Evolutionary conservation across 2,797 vertebrate genomes (phyloP).

Genomic region (Halcyon smyrnensis): DNA sequence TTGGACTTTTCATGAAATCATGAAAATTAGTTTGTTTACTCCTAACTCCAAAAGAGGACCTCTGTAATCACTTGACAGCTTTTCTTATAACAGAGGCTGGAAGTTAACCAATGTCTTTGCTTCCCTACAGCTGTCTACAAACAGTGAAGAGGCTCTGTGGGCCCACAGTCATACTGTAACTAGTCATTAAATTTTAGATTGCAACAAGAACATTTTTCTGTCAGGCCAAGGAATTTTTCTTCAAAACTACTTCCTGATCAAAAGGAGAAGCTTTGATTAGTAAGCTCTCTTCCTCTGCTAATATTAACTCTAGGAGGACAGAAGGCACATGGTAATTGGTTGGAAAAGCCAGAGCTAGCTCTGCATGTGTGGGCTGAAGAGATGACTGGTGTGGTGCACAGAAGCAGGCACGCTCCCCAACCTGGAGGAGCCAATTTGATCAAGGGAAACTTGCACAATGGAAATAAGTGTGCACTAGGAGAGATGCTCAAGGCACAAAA

Average conservation of each 20-base stretch:
- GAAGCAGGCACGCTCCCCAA: rapidly evolving
- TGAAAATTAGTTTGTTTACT: not conserved
- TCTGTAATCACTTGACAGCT: not conserved
- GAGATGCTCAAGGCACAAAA: not conserved
- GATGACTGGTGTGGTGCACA: rapidly evolving
- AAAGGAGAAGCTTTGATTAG: not conserved
- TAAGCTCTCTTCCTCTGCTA: not conserved
- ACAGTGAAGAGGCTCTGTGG: not conserved
- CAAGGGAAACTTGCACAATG: not conserved
- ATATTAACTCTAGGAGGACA: not conserved
- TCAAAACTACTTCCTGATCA: not conserved
- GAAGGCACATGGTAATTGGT: not conserved
- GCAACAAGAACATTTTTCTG: not conserved
- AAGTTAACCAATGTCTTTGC: not conserved
- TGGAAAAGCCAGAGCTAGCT: not conserved
- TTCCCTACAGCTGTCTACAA: not conserved
- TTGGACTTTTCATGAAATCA: not conserved
- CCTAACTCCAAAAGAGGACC: not conserved
- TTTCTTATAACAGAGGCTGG: not conserved
- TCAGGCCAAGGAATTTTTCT: not conserved
- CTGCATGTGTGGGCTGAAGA: not conserved
- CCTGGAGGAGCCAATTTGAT: not conserved
- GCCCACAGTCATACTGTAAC: not conserved
- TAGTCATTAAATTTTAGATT: not conserved
- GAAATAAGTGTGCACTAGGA: not conserved